Base-by-base conservation (phyloP, 2,797 vertebrate genomes). In the Anniella stebbinsi region DNA sequence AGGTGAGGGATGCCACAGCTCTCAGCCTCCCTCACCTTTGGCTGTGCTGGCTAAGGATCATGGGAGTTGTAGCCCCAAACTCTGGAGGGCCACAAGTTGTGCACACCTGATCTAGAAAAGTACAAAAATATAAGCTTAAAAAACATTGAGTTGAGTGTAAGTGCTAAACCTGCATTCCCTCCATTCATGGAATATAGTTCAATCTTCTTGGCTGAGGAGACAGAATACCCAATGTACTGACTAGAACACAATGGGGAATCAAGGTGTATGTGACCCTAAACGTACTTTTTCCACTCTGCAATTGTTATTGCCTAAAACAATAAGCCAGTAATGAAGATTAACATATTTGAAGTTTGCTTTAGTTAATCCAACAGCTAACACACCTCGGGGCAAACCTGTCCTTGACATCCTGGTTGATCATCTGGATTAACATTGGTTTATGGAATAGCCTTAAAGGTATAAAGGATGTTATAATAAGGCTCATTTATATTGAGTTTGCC, bases 331-430 rank as follows among this genome's bases (percentile, higher is more conserved):
- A 88, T 25, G 45, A 18, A 72, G 25, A 60, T 57, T 57, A 69
- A 54, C n/a, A 38, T 10, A 36, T 54, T 54, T 86, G 13, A 86
- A 57, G 66, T 88, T 88, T 81, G 36, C 87, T 21, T 82, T 88
- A 73, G 80, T 88, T 88, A 73, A 60, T 36, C 36, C 48, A 81
- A 73, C 51, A 38, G 69, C 67, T 88, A 45, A 17, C 73, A 63
- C 21, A 15, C 69, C 51, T 88, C 13, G 13, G 51, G 67, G 30
- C 30, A 63, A 82, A 81, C 15, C 8, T 82, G 18, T 73, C 69
- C 17, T 82, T 88, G 69, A 80, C 36, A 57, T 73, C 38, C 85
- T 76, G 54, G 54, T 18, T 63, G 54, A 72, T 54, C 54, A 45
- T 69, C 48, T 51, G 45, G 45, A 80, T 87, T 87, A 80, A 6